Conservation (phyloP, 1,140 invertebrate species). For the Diabrotica virgifera region DNA sequence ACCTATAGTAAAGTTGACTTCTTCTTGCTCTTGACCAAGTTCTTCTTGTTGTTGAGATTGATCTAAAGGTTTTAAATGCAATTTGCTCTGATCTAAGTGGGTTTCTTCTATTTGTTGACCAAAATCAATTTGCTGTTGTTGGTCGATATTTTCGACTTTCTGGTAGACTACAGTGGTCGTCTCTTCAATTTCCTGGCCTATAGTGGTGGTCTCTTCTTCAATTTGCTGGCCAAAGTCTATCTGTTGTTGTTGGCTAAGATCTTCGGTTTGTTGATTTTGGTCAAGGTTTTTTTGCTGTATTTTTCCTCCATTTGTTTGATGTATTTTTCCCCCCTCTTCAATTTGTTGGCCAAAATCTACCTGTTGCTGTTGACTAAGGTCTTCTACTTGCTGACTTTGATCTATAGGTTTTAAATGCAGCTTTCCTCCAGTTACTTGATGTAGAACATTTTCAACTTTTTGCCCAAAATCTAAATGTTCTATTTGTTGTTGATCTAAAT, state of each 20-base stretch:
- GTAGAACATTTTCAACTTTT: background rate
- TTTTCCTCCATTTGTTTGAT: background rate
- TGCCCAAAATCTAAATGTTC: too few species aligned
- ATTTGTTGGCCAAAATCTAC: background rate
- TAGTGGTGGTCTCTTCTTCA: background rate
- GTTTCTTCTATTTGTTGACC: background rate
- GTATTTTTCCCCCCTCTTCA: background rate
- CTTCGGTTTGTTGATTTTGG: slow-evolving; percentile 1
- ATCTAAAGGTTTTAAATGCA: too few species aligned
- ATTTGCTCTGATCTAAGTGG: background rate
- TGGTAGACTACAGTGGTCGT: background rate
- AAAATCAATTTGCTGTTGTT: background rate
- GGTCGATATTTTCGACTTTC: background rate
- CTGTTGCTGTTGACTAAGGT: slow-evolving; percentile 16
- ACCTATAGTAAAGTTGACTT: background rate
- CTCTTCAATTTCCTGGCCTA: background rate
- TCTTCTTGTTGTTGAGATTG: slow-evolving; percentile 10
- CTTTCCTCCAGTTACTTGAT: background rate
- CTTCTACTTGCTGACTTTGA: background rate
- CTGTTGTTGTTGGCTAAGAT: background rate
- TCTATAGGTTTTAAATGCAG: background rate
- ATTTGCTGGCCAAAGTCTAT: background rate
- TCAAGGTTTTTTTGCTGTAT: background rate
- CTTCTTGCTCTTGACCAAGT: background rate
- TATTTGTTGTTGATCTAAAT: background rate